Conservation (phyloP, 2,113 vertebrate species). For the Ceyx melanurus region DNA sequence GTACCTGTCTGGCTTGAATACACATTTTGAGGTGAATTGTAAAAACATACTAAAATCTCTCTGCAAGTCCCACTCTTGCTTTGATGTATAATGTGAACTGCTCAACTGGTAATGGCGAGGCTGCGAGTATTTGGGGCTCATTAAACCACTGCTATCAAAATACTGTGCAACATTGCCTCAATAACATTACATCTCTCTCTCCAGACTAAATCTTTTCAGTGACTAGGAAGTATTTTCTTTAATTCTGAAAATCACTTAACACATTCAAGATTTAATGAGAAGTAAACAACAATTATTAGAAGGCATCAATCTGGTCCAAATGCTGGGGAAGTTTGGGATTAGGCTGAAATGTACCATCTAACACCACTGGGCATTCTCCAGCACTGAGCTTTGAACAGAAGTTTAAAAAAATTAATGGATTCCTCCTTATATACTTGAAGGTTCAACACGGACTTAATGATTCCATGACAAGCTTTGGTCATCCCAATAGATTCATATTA, state of each 20-base stretch:
- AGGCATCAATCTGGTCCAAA: neutral
- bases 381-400: neutral
- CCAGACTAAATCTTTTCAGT: neutral
- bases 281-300: neutral
- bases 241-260: neutral
- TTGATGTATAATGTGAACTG: neutral
- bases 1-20: neutral
- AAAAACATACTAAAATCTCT: neutral
- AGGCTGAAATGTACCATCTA: neutral
- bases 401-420: constrained; percentile 19
- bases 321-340: neutral
- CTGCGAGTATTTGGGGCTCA: neutral
- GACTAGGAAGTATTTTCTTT: neutral
- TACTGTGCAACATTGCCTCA: neutral
- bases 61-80: neutral
- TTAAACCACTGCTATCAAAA: neutral
- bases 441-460: neutral
- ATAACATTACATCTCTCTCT: neutral
- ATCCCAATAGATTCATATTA: neutral
- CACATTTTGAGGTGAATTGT: neutral
- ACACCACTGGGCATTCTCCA: neutral
- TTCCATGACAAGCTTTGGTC: neutral
- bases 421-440: neutral
- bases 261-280: neutral
- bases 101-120: neutral